phyloP scores from a whole-genome alignment of 2,797 vertebrate species.

The Sebastes minor region DNA sequence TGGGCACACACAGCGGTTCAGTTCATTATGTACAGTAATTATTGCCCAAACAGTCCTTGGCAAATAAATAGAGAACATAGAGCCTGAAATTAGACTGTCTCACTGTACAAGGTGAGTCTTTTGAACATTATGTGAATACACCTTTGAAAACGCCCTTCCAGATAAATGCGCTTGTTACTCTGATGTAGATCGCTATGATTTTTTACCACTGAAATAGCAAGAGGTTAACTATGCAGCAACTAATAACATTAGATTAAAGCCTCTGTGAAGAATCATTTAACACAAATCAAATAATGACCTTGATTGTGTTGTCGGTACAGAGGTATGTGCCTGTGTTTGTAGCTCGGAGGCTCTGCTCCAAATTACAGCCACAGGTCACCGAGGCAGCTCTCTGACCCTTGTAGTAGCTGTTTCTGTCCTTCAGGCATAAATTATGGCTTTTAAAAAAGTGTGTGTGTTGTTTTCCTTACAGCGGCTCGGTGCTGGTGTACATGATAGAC shows the following conservation, averaged over 20 bases:
- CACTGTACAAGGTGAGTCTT: background rate
- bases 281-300: background rate
- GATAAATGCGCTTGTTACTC: background rate
- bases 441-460: background rate
- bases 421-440: background rate
- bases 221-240: background rate
- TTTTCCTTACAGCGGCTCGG: slow-evolving; percentile 87
- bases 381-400: background rate
- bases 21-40: background rate
- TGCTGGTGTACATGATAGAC: slow-evolving; percentile 96
- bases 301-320: background rate
- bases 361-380: background rate
- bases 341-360: background rate
- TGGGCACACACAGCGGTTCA: background rate
- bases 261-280: background rate
- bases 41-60: background rate
- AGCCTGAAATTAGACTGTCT: background rate
- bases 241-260: background rate
- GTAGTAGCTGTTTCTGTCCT: background rate
- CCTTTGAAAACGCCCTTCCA: background rate
- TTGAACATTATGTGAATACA: background rate
- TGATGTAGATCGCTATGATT: background rate
- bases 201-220: background rate
- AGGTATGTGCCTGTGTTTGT: background rate
- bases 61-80: background rate